Conservation (phyloP, 1,140 invertebrate species). For the Bicyclus anynana region DNA sequence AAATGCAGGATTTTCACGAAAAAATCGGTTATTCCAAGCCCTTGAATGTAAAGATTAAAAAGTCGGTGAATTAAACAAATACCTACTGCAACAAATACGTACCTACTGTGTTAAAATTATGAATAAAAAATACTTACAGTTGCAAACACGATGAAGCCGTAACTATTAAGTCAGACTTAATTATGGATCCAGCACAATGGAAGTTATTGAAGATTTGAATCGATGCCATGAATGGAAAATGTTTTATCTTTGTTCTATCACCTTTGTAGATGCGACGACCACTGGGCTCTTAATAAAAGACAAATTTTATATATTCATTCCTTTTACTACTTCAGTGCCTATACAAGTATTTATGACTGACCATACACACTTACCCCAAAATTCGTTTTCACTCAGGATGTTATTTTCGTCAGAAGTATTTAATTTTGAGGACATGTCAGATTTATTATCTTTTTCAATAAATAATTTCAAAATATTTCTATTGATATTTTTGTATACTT, state of each 20-base stretch:
- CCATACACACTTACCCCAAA: constrained; percentile 46
- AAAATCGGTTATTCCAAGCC: constrained; percentile 60
- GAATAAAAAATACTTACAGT: constrained; percentile 29
- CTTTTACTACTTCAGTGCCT: no score
- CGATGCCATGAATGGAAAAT: constrained; percentile 60
- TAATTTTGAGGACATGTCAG: neutral
- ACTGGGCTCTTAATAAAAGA: constrained; percentile 27
- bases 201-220: constrained; percentile 57
- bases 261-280: constrained; percentile 53
- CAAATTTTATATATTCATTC: no score
- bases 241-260: constrained; percentile 43
- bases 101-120: neutral
- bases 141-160: constrained; percentile 55
- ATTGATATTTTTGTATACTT: constrained; percentile 33
- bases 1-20: constrained; percentile 58
- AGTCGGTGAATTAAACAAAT: neutral
- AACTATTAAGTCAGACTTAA: constrained; percentile 44
- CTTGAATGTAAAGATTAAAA: constrained; percentile 29
- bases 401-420: constrained; percentile 14
- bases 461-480: constrained; percentile 34
- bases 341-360: neutral
- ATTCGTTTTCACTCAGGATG: constrained; percentile 30
- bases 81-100: neutral
- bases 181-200: constrained; percentile 56
- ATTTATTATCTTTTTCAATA: constrained; percentile 5